phyloP scores from a whole-genome alignment of 2,888 invertebrate genomes.

The Isotomurus palustris region DNA sequence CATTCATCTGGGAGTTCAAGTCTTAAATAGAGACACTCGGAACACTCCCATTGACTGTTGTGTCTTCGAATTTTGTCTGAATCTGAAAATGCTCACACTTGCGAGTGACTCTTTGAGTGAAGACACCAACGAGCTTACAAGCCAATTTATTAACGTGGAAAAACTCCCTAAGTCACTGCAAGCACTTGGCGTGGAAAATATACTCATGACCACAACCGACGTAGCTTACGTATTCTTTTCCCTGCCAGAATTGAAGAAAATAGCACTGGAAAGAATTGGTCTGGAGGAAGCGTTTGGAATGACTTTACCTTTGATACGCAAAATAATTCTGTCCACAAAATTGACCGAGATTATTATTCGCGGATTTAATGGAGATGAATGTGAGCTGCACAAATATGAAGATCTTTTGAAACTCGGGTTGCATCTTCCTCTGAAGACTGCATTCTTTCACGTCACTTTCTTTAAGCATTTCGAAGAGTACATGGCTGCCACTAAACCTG shows the following conservation, averaged over 20 bases:
- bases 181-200: not conserved
- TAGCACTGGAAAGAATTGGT: not conserved
- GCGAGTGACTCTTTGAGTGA: not conserved
- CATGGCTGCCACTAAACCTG: not conserved
- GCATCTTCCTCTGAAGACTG: not conserved
- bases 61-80: not conserved
- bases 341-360: not conserved
- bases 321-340: not conserved
- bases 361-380: not conserved
- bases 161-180: not conserved
- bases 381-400: not conserved
- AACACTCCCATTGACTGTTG: not conserved
- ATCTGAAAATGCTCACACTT: not conserved
- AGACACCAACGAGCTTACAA: not conserved
- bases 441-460: not conserved
- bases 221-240: not conserved
- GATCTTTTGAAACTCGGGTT: not conserved
- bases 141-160: not conserved
- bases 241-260: not conserved
- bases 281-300: not conserved
- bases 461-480: not conserved
- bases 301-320: not conserved
- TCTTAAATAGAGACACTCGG: not conserved
- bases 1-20: not conserved
- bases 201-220: not conserved